Evolutionary conservation across 2,113 vertebrate genomes (phyloP).

Genomic region (Mesitornis unicolor): DNA sequence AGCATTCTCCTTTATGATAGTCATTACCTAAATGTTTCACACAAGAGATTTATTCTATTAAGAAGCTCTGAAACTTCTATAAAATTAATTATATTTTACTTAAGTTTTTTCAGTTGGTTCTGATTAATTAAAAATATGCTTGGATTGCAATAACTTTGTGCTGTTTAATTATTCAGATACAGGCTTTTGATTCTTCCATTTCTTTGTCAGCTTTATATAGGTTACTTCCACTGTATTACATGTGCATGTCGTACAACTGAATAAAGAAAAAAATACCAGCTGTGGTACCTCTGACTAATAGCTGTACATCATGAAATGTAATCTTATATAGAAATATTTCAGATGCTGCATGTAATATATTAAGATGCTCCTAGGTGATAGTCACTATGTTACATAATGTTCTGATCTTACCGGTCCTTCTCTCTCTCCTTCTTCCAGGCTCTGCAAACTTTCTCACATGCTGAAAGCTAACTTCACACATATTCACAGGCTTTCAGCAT

Average conservation of each 20-base stretch:
- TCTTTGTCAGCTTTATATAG: background rate
- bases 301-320: background rate
- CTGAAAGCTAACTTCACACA: conserved; percentile 15
- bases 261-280: background rate
- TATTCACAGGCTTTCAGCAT: background rate
- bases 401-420: background rate
- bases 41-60: conserved; percentile 68
- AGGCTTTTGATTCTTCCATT: background rate
- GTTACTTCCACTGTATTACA: background rate
- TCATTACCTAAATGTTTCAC: conserved; percentile 76
- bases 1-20: conserved; percentile 71
- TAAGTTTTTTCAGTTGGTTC: conserved; percentile 50
- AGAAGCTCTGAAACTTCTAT: conserved; percentile 44
- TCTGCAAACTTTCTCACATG: conserved; percentile 1
- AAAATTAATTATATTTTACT: conserved; percentile 69
- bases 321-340: background rate
- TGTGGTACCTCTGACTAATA: background rate
- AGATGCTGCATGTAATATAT: background rate
- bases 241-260: background rate
- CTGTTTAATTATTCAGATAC: conserved; percentile 42
- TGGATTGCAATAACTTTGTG: conserved; percentile 45
- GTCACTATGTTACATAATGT: background rate
- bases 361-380: background rate
- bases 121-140: conserved; percentile 69
- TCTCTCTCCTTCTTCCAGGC: background rate